Evolutionary conservation across 2,797 vertebrate species (phyloP).

Genomic region (Muscicapa striata): DNA sequence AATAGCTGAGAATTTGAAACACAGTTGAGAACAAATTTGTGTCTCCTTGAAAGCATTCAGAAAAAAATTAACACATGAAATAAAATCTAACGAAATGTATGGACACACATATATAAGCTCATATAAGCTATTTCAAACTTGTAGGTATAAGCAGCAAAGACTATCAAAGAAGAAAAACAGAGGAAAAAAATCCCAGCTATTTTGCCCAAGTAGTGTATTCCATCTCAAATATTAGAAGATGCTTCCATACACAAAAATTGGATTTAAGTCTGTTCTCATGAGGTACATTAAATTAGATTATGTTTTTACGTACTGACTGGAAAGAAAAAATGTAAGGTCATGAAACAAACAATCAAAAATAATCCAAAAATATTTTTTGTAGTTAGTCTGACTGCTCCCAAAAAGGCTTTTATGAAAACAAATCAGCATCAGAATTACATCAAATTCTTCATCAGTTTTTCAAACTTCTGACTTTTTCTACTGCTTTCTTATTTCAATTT

Average conservation of each 20-base stretch:
- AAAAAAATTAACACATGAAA: not conserved
- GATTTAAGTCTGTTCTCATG: not conserved
- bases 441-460: not conserved
- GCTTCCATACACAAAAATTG: not conserved
- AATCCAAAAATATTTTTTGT: not conserved
- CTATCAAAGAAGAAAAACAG: not conserved
- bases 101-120: too few relatives aligned
- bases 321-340: not conserved
- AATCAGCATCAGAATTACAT: not conserved
- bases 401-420: conserved; percentile 39
- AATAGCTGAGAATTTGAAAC: not conserved
- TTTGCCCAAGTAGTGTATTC: not conserved
- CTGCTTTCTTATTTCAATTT: not conserved
- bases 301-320: not conserved
- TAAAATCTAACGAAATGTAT: not conserved
- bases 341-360: conserved; percentile 26
- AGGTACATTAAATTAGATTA: not conserved
- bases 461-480: not conserved
- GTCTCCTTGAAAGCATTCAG: not conserved
- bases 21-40: not conserved
- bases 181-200: not conserved
- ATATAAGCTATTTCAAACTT: not conserved
- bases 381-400: not conserved
- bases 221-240: not conserved
- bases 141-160: not conserved